Conservation (phyloP, 2,888 invertebrate genomes). For the Nomada flava region DNA sequence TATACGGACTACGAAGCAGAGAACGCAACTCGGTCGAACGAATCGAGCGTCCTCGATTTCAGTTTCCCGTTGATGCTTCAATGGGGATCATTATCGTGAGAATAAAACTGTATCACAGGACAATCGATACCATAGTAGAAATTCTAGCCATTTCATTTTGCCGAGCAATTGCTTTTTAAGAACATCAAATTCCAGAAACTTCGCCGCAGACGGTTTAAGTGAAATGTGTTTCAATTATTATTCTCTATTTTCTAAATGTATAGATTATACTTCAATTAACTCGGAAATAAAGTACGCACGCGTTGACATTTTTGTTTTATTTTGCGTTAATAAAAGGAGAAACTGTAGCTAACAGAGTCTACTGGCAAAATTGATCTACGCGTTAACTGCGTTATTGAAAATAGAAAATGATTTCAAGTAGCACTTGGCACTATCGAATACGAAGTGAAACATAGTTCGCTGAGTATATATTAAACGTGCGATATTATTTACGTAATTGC, state of each 20-base stretch:
- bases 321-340: background rate
- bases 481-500: slow-evolving; percentile 54
- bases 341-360: background rate
- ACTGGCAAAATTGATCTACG: background rate
- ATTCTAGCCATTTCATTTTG: background rate
- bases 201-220: background rate
- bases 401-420: background rate
- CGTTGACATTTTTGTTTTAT: background rate
- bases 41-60: slow-evolving; percentile 49
- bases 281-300: too few relatives aligned
- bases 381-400: background rate
- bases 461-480: slow-evolving; percentile 7
- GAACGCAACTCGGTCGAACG: slow-evolving; percentile 44
- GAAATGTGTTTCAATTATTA: background rate
- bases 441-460: background rate
- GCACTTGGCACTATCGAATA: background rate
- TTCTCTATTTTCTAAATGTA: too few relatives aligned
- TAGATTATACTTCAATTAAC: too few relatives aligned
- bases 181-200: background rate
- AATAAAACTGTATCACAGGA: slow-evolving; percentile 29
- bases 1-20: background rate
- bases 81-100: slow-evolving; percentile 30
- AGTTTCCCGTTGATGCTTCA: slow-evolving; percentile 34
- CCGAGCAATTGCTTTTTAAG: background rate
- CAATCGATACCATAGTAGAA: slow-evolving; percentile 15